Percentiles rank a stretch among this genome's conserved stretches.
These are phyloP conservation scores for Thalpophila matura DNA, from an alignment of 2,888 invertebrate genomes.

Conservation along the genomic window DNA sequence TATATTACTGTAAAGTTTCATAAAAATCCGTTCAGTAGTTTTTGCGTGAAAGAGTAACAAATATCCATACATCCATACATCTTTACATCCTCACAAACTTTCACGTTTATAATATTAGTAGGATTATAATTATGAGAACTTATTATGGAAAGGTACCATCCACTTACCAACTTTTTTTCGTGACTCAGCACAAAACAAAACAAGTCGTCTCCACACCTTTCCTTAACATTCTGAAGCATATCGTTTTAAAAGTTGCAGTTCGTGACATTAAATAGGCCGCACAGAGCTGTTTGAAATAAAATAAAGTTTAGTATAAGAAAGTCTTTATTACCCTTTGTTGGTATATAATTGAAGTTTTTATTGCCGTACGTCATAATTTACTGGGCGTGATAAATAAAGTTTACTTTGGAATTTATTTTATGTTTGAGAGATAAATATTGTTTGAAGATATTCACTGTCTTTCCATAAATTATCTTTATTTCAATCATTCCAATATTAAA, in stretches of 20 bases:
- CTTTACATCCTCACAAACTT: too few species aligned
- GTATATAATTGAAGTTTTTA: constrained; percentile 54
- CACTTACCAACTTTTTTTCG: too few species aligned
- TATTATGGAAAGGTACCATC: too few species aligned
- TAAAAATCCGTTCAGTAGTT: too few species aligned
- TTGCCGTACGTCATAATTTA: constrained; percentile 43
- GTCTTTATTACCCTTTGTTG: constrained; percentile 69
- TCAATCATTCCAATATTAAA: not conserved
- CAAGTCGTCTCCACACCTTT: constrained; percentile 59
- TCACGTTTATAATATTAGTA: too few species aligned
- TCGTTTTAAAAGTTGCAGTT: constrained; percentile 70
- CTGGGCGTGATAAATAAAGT: constrained; percentile 16
- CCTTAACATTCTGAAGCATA: constrained; percentile 61
- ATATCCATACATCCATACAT: too few species aligned
- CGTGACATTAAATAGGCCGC: constrained; percentile 78
- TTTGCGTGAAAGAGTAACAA: too few species aligned
- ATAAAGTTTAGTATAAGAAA: constrained; percentile 53
- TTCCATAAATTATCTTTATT: not conserved
- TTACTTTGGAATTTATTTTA: not conserved
- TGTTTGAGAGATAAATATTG: not conserved
- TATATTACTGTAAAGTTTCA: too few species aligned
- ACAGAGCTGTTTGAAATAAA: constrained; percentile 60
- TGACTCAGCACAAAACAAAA: not conserved
- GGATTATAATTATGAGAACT: too few species aligned
- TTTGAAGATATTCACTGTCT: not conserved